Conservation (phyloP, 2,113 vertebrate species). For the Tinamus guttatus region DNA sequence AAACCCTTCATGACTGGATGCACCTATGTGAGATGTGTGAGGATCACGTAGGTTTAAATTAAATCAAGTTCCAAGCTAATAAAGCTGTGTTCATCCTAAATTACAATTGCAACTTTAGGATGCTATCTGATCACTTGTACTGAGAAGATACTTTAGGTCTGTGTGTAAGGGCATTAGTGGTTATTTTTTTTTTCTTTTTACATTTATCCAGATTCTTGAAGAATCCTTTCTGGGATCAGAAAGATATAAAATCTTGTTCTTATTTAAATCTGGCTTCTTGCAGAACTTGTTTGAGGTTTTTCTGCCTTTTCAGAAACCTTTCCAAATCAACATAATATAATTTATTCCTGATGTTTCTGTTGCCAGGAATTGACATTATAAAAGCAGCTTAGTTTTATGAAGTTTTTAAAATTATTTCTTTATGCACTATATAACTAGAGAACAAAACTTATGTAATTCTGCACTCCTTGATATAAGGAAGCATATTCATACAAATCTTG, state of each 20-base stretch:
- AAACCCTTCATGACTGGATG: neutral
- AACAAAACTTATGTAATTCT: neutral
- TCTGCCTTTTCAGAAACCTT: constrained; percentile 36
- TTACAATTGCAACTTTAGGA: neutral
- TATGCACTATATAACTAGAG: neutral
- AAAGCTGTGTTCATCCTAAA: neutral
- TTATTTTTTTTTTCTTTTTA: neutral
- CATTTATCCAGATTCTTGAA: neutral
- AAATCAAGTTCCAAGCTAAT: neutral
- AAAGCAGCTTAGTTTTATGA: neutral
- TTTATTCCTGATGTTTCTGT: neutral
- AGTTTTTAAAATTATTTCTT: neutral
- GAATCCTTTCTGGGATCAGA: constrained; percentile 10
- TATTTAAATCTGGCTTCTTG: constrained; percentile 45
- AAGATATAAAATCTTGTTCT: constrained; percentile 37
- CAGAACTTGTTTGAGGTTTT: constrained; percentile 37
- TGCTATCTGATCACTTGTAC: neutral
- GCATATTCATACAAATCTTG: neutral
- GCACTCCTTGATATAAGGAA: neutral
- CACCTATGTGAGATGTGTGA: neutral
- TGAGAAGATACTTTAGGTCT: neutral
- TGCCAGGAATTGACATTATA: neutral
- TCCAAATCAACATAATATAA: neutral
- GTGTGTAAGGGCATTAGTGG: neutral
- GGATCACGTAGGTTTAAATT: neutral